A percentile compares a stretch with the other conserved stretches of the same genome.
phyloP scores from a whole-genome alignment of 1,140 invertebrate genomes.

The Drosophila orena region DNA sequence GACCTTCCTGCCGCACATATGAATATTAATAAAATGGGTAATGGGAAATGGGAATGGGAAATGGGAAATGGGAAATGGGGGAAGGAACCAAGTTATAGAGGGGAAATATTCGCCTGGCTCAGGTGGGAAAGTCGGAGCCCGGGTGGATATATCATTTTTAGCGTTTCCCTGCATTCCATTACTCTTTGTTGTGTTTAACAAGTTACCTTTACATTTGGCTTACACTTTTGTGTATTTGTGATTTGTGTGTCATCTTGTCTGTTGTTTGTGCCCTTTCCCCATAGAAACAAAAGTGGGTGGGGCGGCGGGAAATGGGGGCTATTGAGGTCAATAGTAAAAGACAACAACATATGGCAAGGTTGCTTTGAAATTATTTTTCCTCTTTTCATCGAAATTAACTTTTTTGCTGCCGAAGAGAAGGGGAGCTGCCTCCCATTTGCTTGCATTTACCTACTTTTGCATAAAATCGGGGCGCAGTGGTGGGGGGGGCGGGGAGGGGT shows the following conservation, averaged over 20 bases:
- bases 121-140: conserved; percentile 29
- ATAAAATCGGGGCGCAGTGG: background rate
- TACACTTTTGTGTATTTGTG: conserved; percentile 44
- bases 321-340: conserved; percentile 80
- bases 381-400: conserved; percentile 63
- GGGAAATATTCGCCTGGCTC: conserved; percentile 24
- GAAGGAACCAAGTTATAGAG: conserved; percentile 5
- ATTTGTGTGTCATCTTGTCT: conserved; percentile 37
- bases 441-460: conserved; percentile 40
- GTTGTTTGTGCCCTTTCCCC: conserved; percentile 50
- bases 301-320: conserved; percentile 8
- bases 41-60: background rate
- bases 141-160: conserved; percentile 42
- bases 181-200: conserved; percentile 63
- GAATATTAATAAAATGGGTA: conserved; percentile 40
- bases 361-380: conserved; percentile 71
- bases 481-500: background rate
- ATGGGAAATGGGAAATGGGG: background rate
- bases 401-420: conserved; percentile 44
- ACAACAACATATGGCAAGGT: conserved; percentile 81
- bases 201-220: conserved; percentile 62
- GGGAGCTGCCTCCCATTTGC: conserved; percentile 8
- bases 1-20: conserved; percentile 44
- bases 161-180: conserved; percentile 46
- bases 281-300: conserved; percentile 61